Evolutionary conservation across 2,888 invertebrate genomes (phyloP).

Genomic region (Tigriopus californicus): DNA sequence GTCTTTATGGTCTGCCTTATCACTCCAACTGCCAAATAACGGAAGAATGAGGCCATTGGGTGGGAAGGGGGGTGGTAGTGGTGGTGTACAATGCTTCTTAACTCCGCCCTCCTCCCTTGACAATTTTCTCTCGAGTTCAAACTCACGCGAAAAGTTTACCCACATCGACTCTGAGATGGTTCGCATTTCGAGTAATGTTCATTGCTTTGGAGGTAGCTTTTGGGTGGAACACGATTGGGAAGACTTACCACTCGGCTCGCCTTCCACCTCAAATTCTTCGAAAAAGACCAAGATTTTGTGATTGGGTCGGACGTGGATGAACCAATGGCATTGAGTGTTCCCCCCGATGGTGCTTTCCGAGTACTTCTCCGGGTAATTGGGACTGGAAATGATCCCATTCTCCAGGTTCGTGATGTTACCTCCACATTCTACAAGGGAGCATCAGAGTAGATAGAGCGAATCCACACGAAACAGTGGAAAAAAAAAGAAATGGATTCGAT

Average conservation of each 20-base stretch:
- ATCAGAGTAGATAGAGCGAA: too few species aligned
- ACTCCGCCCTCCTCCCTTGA: too few species aligned
- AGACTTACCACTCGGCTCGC: slow-evolving; percentile 56
- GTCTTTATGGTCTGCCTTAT: too few species aligned
- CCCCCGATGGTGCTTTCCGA: slow-evolving; percentile 54
- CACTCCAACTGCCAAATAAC: too few species aligned
- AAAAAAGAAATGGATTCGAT: too few species aligned
- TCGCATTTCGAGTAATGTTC: neutral
- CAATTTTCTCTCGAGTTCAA: too few species aligned
- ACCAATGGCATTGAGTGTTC: slow-evolving; percentile 89
- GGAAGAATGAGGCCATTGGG: too few species aligned
- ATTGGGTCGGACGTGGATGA: slow-evolving; percentile 64
- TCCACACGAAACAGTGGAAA: too few species aligned
- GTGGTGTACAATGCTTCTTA: too few species aligned
- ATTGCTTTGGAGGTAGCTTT: neutral
- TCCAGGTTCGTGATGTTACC: slow-evolving; percentile 47
- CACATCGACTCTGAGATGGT: neutral
- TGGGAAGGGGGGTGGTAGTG: too few species aligned
- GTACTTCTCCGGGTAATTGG: slow-evolving; percentile 77
- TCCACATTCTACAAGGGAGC: slow-evolving; percentile 51
- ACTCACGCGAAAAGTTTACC: slow-evolving; percentile 8
- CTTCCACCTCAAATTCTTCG: slow-evolving; percentile 79
- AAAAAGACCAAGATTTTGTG: slow-evolving; percentile 79
- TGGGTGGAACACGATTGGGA: neutral
- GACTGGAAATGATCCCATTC: slow-evolving; percentile 55